Conservation (phyloP, 1,140 invertebrate genomes). For the Drosophila orosa region DNA sequence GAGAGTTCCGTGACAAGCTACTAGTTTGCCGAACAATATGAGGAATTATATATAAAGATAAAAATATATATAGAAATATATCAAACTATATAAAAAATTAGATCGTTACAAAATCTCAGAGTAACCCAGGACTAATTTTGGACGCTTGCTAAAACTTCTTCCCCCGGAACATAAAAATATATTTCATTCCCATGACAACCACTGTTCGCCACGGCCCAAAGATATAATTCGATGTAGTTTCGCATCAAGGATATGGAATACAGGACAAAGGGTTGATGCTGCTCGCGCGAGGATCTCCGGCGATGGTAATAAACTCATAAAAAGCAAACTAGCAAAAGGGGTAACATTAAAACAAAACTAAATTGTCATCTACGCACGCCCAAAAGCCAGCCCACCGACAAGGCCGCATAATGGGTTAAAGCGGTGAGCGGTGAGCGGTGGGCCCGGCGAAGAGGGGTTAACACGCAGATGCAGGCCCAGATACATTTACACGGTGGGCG, state of each 20-base stretch:
- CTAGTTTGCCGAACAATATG: too few species aligned
- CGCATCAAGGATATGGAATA: constrained; percentile 1
- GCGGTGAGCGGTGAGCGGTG: constrained; percentile 32
- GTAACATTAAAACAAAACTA: constrained; percentile 80
- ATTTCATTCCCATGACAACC: constrained; percentile 8
- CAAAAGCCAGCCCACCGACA: constrained; percentile 51
- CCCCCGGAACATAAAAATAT: not conserved
- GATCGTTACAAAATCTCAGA: not conserved
- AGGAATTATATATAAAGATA: too few species aligned
- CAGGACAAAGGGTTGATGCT: constrained; percentile 29
- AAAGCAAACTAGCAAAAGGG: constrained; percentile 59
- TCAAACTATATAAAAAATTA: too few species aligned
- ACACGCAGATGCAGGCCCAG: constrained; percentile 45
- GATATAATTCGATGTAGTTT: constrained; percentile 18
- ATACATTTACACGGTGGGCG: constrained; percentile 61
- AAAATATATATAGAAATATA: too few species aligned
- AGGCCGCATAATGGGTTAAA: constrained; percentile 66
- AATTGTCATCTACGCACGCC: constrained; percentile 74
- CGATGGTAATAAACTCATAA: constrained; percentile 83
- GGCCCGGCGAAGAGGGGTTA: constrained; percentile 38
- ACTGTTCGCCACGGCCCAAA: constrained; percentile 8
- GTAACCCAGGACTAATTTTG: not conserved
- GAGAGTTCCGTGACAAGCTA: not conserved
- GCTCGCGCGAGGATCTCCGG: not conserved
- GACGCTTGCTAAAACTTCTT: not conserved